Conservation (phyloP, 1,140 invertebrate species). For the Ylistrum balloti region DNA sequence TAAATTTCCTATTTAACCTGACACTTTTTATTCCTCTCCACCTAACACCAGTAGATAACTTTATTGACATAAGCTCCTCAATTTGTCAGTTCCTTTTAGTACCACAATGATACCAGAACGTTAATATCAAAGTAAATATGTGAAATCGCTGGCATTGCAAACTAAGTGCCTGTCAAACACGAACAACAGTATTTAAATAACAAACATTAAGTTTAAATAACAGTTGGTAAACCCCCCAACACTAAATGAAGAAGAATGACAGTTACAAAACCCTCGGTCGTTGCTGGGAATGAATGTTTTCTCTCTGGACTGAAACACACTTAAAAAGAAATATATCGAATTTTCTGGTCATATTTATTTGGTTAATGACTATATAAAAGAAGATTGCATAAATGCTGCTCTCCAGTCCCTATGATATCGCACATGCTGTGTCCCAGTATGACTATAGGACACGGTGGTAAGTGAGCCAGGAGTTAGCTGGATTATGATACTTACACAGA, state of each 20-base stretch:
- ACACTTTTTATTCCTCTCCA: neutral
- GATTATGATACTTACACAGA: neutral
- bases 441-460: neutral
- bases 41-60: neutral
- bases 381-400: neutral
- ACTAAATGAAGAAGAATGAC: neutral
- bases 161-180: slow-evolving; percentile 25
- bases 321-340: slow-evolving; percentile 36
- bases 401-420: neutral
- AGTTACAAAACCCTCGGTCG: slow-evolving; percentile 7
- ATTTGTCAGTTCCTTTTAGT: slow-evolving; percentile 20
- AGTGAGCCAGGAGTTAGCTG: neutral
- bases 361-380: neutral
- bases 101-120: neutral
- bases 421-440: neutral
- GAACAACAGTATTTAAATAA: slow-evolving; percentile 9
- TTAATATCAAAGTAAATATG: slow-evolving; percentile 30
- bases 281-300: slow-evolving; percentile 7
- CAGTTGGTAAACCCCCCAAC: neutral
- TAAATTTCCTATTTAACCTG: neutral
- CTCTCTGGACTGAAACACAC: neutral
- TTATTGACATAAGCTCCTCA: neutral
- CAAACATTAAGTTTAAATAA: neutral
- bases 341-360: neutral
- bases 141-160: slow-evolving; percentile 23